These are phyloP conservation scores for Panorpa germanica DNA, from an alignment of 2,888 invertebrate genomes.

Conservation along the genomic window DNA sequence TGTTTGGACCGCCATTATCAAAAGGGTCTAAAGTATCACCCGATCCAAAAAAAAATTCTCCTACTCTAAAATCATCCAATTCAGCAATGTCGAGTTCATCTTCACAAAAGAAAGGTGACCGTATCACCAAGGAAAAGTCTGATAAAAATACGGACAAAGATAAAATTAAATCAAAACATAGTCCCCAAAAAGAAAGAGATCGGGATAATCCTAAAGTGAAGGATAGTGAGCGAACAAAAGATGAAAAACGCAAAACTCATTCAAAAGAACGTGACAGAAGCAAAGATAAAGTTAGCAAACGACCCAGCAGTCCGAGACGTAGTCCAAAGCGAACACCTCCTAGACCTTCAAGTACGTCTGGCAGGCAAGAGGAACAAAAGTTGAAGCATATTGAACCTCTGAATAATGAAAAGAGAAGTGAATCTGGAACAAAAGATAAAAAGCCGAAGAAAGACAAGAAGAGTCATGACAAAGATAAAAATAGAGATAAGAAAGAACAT, in stretches of 20 bases:
- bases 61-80: slow-evolving; percentile 22
- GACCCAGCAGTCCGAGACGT: slow-evolving; percentile 24
- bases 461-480: slow-evolving; percentile 41
- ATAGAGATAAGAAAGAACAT: slow-evolving; percentile 35
- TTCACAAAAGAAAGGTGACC: slow-evolving; percentile 11
- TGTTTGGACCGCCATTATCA: slow-evolving; percentile 70
- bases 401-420: slow-evolving; percentile 16
- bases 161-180: slow-evolving; percentile 23
- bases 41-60: slow-evolving; percentile 38
- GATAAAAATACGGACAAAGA: slow-evolving; percentile 30
- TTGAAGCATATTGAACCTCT: slow-evolving; percentile 12
- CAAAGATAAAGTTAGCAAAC: slow-evolving; percentile 28
- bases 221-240: slow-evolving; percentile 23
- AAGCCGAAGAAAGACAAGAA: slow-evolving; percentile 37
- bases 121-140: slow-evolving; percentile 25
- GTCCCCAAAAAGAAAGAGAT: slow-evolving; percentile 26
- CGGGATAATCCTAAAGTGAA: slow-evolving; percentile 27
- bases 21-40: slow-evolving; percentile 53
- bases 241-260: slow-evolving; percentile 29
- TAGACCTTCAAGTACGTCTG: slow-evolving; percentile 15
- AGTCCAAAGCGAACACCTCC: slow-evolving; percentile 20
- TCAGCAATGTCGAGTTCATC: no score
- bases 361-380: slow-evolving; percentile 21
- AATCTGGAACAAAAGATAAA: slow-evolving; percentile 24
- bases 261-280: slow-evolving; percentile 31